Evolutionary conservation across 2,888 invertebrate genomes (phyloP), one percentile per base, ranked within the genome.

Genomic region (Cantharis lateralis): DNA sequence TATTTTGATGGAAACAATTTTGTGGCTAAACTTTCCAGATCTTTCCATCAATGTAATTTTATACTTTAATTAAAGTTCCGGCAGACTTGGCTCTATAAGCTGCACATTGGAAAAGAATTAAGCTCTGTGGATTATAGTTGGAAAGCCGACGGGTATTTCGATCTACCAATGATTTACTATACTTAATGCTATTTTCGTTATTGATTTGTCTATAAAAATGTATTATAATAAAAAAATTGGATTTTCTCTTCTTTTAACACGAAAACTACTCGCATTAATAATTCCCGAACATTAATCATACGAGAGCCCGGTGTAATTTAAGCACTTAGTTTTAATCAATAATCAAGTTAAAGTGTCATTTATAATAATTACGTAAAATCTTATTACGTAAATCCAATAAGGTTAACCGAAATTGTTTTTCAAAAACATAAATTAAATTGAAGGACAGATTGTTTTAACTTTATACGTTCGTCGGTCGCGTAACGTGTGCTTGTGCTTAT

Each of bases 51-150:
- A 77, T 71, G 77, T 77, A 77, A 77, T 77, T 77, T 77, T 77
- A 77, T 77, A 82, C 82, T 84, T 85, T 84, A 85, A 85, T 85
- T 84, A 84, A 85, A 83, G 83, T 85, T 84, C 83, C 81, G 83
- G 82, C 81, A 80, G 81, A 81, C 78, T 78, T 81, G 80, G 82
- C 78, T 84, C 82, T 81, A 77, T 83, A 83, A 84, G 82, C 81
- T 80, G 80, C 77, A 82, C 80, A 84, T 84, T 83, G 82, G 83
- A 81, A 81, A 83, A 83, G 83, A 83, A 83, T 85, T 83, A 84
- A 83, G 83, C 79, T 78, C 72, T 69, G 48, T 48, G 82, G 84
- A 85, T 85, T 85, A 84, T 82, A 83, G 84, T 85, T 84, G 80
- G 82, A 82, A 83, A 85, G 83, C 84, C 83, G 84, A 84, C 84